These are phyloP conservation scores for Malurus splendens DNA, from an alignment of 2,797 vertebrate genomes.

Conservation along the genomic window DNA sequence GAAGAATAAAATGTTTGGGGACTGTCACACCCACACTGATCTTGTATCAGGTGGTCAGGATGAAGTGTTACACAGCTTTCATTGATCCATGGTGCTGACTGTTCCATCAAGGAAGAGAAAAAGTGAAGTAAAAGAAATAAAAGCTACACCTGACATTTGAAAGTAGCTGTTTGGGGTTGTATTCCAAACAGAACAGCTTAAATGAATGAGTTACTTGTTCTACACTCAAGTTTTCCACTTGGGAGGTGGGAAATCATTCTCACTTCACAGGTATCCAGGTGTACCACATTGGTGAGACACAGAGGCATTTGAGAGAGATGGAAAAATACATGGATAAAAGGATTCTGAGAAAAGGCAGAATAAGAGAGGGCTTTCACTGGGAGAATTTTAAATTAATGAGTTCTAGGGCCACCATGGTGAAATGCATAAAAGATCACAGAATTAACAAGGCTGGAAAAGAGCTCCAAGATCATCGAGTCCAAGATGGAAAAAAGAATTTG, in stretches of 20 bases:
- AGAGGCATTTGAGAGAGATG: background rate
- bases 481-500: background rate
- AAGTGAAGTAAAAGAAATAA: background rate
- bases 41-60: fast-evolving
- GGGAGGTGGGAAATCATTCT: background rate
- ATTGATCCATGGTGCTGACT: background rate
- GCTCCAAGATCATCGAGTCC: background rate
- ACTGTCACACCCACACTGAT: background rate
- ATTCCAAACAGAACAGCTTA: background rate
- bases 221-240: background rate
- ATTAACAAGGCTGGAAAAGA: background rate
- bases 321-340: background rate
- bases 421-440: background rate
- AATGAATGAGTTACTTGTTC: background rate
- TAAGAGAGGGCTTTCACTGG: background rate
- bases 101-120: background rate
- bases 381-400: background rate
- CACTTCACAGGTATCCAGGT: background rate
- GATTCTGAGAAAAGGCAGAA: background rate
- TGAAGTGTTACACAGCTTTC: background rate
- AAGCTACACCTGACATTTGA: background rate
- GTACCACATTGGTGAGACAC: background rate
- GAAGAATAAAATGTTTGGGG: background rate
- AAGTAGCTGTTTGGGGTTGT: background rate
- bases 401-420: background rate